Percentiles rank a stretch among this genome's conserved stretches.
These are phyloP conservation scores for Mamestra brassicae DNA, from an alignment of 2,888 invertebrate genomes.

Conservation along the genomic window DNA sequence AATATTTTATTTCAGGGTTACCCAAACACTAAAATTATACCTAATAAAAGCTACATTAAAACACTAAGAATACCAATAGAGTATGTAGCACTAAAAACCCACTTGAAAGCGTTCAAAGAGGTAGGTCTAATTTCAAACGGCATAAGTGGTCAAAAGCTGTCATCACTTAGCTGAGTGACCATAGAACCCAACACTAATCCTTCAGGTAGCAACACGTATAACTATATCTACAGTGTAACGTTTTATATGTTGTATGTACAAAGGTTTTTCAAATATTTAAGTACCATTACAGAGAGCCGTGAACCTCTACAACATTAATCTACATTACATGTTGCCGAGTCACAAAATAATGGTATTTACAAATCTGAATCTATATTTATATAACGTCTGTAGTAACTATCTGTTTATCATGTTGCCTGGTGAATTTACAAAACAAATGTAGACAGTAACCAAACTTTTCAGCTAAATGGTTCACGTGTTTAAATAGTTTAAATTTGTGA, in stretches of 20 bases:
- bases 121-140: constrained; percentile 5
- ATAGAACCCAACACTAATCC: constrained; percentile 4
- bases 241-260: constrained; percentile 13
- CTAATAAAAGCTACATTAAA: background rate
- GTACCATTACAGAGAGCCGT: constrained; percentile 13
- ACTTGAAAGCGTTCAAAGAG: background rate
- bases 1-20: too few species aligned
- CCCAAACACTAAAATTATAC: background rate
- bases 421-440: constrained; percentile 30
- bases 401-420: constrained; percentile 32
- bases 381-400: constrained; percentile 31
- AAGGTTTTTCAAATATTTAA: constrained; percentile 36
- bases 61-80: background rate
- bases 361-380: constrained; percentile 55
- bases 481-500: constrained; percentile 28
- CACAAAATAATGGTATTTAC: constrained; percentile 47
- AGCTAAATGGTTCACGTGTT: constrained; percentile 12
- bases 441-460: constrained; percentile 47
- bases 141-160: background rate
- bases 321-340: constrained; percentile 42
- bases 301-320: constrained; percentile 35
- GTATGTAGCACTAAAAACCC: background rate
- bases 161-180: background rate
- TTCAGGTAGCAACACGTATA: background rate
- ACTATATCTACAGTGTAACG: background rate